phyloP scores from a whole-genome alignment of 2,113 vertebrate genomes.

The Vireo altiloquus region DNA sequence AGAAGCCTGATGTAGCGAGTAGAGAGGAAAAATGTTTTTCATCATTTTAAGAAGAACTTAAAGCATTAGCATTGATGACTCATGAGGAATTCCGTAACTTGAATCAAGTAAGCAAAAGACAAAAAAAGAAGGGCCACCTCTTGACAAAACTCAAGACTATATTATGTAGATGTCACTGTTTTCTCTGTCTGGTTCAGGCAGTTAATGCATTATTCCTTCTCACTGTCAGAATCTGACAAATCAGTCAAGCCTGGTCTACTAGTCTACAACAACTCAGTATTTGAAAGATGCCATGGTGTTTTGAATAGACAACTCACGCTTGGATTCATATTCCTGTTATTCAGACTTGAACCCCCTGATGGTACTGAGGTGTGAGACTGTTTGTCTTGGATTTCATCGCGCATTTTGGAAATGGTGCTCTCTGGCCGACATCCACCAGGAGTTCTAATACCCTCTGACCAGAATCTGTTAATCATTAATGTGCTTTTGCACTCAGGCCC shows the following conservation, averaged over 20 bases:
- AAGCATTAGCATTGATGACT: background rate
- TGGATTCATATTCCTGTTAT: constrained; percentile 11
- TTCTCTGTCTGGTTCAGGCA: background rate
- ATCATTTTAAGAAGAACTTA: background rate
- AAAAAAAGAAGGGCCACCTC: background rate
- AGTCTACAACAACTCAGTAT: background rate
- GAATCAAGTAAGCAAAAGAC: background rate
- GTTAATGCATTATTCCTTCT: background rate
- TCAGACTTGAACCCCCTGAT: background rate
- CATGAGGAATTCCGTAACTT: background rate
- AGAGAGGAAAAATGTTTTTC: background rate
- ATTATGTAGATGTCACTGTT: background rate
- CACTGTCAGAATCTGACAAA: background rate
- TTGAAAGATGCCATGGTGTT: background rate
- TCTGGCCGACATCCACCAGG: constrained; percentile 15
- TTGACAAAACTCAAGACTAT: background rate
- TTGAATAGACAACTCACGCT: background rate
- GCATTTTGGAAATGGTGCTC: background rate
- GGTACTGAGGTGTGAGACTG: constrained; percentile 21
- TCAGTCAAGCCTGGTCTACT: background rate
- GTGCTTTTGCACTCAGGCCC: background rate
- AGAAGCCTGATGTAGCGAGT: background rate
- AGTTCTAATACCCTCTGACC: constrained; percentile 19
- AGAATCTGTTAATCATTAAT: constrained; percentile 25
- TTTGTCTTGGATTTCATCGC: constrained; percentile 43